Percentiles rank a stretch among this genome's conserved stretches.
Evolutionary conservation across 2,888 invertebrate genomes (phyloP).

Genomic region (Coelinius sp.): DNA sequence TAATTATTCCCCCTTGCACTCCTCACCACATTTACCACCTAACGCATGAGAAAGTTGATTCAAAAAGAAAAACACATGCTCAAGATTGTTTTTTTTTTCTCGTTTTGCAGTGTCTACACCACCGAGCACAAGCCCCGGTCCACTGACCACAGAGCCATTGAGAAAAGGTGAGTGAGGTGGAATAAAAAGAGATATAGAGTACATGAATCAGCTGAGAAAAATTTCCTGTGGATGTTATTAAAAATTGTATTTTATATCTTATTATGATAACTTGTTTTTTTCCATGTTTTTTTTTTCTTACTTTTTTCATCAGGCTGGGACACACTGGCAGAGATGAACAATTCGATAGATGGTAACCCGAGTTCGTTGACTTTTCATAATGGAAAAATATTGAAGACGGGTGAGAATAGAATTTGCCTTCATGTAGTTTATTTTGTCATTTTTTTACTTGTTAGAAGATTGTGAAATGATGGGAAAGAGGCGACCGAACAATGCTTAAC

Average conservation of each 20-base stretch:
- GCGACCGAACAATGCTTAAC: background rate
- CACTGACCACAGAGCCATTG: slow-evolving; percentile 78
- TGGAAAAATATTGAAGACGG: slow-evolving; percentile 62
- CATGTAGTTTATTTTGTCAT: background rate
- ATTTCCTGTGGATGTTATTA: background rate
- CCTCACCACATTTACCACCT: background rate
- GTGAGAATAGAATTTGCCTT: slow-evolving; percentile 48
- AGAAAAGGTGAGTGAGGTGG: slow-evolving; percentile 63
- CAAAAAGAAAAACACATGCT: background rate
- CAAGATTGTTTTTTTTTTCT: slow-evolving; percentile 40
- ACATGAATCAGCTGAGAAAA: background rate
- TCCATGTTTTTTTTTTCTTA: slow-evolving; percentile 2
- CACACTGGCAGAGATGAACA: slow-evolving; percentile 72
- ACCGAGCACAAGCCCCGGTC: slow-evolving; percentile 85
- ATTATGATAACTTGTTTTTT: background rate
- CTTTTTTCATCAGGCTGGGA: slow-evolving; percentile 67
- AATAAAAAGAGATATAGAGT: background rate
- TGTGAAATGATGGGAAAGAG: background rate
- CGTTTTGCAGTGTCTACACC: slow-evolving; percentile 80
- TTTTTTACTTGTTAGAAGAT: background rate
- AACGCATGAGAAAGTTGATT: background rate
- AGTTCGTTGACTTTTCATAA: slow-evolving; percentile 77
- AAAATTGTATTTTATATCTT: slow-evolving; percentile 8
- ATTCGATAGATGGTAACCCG: slow-evolving; percentile 76
- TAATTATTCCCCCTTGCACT: background rate